Conservation (phyloP, 2,888 invertebrate species). For the Acholoe squamosa region DNA sequence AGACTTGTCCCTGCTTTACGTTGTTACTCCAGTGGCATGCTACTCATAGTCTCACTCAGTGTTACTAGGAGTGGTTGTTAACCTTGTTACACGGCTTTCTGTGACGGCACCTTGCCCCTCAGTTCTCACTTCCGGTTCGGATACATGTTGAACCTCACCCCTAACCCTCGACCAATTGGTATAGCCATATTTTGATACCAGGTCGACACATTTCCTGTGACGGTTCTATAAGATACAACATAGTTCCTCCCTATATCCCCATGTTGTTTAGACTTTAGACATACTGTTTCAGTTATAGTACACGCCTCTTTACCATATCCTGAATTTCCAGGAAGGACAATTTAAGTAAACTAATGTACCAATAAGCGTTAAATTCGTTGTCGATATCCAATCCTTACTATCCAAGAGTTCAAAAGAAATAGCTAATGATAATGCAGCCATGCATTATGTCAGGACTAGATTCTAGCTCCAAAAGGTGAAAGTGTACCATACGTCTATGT, state of each 20-base stretch:
- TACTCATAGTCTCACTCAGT: background rate
- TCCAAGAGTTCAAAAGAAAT: constrained; percentile 23
- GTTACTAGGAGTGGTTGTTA: constrained; percentile 1
- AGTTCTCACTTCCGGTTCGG: background rate
- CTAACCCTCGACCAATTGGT: background rate
- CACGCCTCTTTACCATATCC: background rate
- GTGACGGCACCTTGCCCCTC: background rate
- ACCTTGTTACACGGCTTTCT: background rate
- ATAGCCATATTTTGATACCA: background rate
- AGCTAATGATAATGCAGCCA: background rate
- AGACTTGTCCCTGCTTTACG: background rate
- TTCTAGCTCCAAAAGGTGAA: background rate
- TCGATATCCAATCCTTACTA: background rate
- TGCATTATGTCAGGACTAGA: background rate
- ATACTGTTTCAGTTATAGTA: background rate
- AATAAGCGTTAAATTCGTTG: background rate
- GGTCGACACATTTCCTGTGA: background rate
- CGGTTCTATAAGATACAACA: background rate
- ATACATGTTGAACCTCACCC: background rate
- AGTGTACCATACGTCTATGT: background rate
- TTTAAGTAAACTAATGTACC: background rate
- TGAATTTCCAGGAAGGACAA: background rate
- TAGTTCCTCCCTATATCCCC: background rate
- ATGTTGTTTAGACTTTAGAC: background rate
- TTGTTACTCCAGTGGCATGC: background rate